Evolutionary conservation across 1,140 invertebrate species (phyloP).

Genomic region (Centruroides sculpturatus): DNA sequence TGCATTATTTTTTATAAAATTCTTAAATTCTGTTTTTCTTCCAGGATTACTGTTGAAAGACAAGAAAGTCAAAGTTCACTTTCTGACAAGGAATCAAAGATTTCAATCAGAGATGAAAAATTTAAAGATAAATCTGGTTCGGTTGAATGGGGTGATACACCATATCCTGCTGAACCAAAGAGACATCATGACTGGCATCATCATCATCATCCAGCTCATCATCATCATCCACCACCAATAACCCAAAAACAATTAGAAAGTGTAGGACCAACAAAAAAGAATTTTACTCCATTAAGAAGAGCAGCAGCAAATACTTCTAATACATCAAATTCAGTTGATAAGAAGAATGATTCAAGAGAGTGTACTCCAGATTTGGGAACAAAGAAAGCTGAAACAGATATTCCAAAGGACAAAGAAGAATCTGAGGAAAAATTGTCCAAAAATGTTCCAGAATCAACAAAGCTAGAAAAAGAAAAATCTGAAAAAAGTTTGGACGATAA

Average conservation of each 20-base stretch:
- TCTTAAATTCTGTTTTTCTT: too few species aligned
- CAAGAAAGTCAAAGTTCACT: slow-evolving; percentile 12
- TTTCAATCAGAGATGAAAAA: slow-evolving; percentile 4
- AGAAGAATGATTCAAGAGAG: slow-evolving; percentile 23
- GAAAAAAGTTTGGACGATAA: too few species aligned
- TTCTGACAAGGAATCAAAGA: slow-evolving; percentile 12
- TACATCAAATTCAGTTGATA: slow-evolving; percentile 21
- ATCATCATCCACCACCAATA: slow-evolving; percentile 27
- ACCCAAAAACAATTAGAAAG: slow-evolving; percentile 28
- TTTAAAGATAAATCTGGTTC: slow-evolving; percentile 14
- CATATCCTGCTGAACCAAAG: slow-evolving; percentile 15
- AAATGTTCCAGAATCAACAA: neutral
- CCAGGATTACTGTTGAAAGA: slow-evolving; percentile 9
- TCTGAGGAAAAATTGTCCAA: slow-evolving; percentile 10
- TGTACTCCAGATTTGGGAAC: too few species aligned
- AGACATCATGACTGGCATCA: slow-evolving; percentile 1
- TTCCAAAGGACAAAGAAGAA: slow-evolving; percentile 14
- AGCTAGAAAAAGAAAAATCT: neutral
- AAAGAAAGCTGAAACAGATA: slow-evolving; percentile 10
- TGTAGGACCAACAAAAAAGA: slow-evolving; percentile 24
- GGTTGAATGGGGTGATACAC: slow-evolving; percentile 17
- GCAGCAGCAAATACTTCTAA: slow-evolving; percentile 22
- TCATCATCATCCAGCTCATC: neutral
- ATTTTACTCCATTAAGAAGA: slow-evolving; percentile 29
- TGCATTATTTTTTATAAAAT: too few species aligned